phyloP scores from a whole-genome alignment of 2,888 invertebrate genomes.

The Anorthoa munda region DNA sequence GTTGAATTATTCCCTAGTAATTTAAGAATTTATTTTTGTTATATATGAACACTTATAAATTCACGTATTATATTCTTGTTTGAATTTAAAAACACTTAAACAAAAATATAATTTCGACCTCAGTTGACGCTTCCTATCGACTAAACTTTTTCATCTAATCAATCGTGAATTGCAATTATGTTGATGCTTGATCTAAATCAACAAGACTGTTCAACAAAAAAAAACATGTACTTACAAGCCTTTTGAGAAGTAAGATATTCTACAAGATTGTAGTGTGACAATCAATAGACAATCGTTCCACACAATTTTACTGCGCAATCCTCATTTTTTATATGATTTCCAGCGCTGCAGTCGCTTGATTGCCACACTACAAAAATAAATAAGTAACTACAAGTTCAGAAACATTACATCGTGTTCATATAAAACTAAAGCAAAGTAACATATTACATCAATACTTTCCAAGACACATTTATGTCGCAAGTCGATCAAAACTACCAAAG shows the following conservation, averaged over 20 bases:
- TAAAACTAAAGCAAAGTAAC: slow-evolving; percentile 37
- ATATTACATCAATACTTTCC: not conserved
- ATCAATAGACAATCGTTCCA: not conserved
- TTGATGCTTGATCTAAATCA: not conserved
- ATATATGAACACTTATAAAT: slow-evolving; percentile 25
- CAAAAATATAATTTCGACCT: not conserved
- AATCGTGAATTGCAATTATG: not conserved
- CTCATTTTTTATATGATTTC: not conserved
- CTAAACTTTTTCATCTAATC: not conserved
- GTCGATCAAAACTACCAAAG: slow-evolving; percentile 25
- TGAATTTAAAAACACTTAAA: not conserved
- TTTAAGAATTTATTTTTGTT: not conserved
- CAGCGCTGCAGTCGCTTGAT: slow-evolving; percentile 1
- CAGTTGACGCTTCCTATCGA: not conserved
- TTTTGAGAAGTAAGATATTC: too few relatives aligned
- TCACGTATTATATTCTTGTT: not conserved
- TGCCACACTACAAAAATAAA: not conserved
- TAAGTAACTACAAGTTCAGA: not conserved
- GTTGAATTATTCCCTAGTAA: slow-evolving; percentile 43
- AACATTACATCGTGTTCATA: slow-evolving; percentile 28
- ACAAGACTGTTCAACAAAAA: not conserved
- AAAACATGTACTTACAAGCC: not conserved
- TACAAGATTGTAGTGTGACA: not conserved
- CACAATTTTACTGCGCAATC: not conserved
- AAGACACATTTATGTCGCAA: slow-evolving; percentile 12